Base-by-base conservation (phyloP, 1,140 invertebrate species). In the Vanessa atalanta region DNA sequence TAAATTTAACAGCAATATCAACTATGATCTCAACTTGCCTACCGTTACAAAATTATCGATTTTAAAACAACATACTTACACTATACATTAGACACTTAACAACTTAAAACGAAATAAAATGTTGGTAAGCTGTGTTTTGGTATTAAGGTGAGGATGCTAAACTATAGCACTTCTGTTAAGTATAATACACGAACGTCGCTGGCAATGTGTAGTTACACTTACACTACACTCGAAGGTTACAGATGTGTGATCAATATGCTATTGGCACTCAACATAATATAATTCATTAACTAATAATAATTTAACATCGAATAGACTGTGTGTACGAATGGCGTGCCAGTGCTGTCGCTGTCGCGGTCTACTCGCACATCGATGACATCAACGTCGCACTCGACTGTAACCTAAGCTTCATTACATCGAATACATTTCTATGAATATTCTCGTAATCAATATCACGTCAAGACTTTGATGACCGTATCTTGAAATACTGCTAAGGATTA, bases 61-160 rank as follows among this genome's bases (percentile, higher is more conserved):
- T 87, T 86, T 80, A 83, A 83, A 82, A 79, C 82, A 81, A 84
- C 85, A 86, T 81, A 79, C 82, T 86, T 91, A 91, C 76, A 83
- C 89, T 92, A 89, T 73, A 88, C 71, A 85, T 86, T 88, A 92
- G 85, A 90, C 86, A 88, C 78, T 84, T 88, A 92, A 92, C 90
- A 92, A 92, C 88, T 91, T 90, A 91, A 88, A 87, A 86, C 82
- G 85, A 87, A 89, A 84, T 87, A 89, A 82, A 90, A 90, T 89
- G 88, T 92, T 92, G 90, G 90, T 92, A 92, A 93, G 88, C 88
- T 91, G 91, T 91, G 86, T 91, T 93, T 93, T 93, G 91, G 91
- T 93, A 92, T 93, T 88, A 88, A 89, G 85, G 88, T 93, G 88
- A 93, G 88, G 89, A 87, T 83, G 86, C 87, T 92, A 89, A 63